Percentiles rank a stretch among this genome's conserved stretches.
phyloP scores from a whole-genome alignment of 2,113 vertebrate species.

The Xiphias gladius region DNA sequence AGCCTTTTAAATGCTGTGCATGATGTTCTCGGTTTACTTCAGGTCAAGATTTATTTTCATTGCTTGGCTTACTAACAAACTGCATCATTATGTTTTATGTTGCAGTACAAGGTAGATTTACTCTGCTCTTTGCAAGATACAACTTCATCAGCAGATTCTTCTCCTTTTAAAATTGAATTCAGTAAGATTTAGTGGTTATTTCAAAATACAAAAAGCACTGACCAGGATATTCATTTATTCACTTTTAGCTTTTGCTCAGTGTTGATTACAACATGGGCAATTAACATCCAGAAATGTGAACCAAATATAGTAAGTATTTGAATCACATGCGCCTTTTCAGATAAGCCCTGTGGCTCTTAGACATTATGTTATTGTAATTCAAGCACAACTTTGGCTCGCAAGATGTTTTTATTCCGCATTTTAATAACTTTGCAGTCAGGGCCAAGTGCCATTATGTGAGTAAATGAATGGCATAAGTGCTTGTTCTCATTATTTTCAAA shows the following conservation, averaged over 20 bases:
- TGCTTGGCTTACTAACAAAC: not conserved
- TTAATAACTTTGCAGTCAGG: constrained; percentile 45
- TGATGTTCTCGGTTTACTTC: constrained; percentile 5
- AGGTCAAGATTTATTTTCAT: constrained; percentile 24
- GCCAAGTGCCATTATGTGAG: constrained; percentile 47
- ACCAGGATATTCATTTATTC: not conserved
- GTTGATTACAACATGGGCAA: not conserved
- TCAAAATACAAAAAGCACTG: not conserved
- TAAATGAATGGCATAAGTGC: constrained; percentile 54
- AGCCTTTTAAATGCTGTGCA: constrained; percentile 11
- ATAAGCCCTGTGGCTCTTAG: constrained; percentile 24
- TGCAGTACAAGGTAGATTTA: constrained; percentile 26
- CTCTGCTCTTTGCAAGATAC: constrained; percentile 18
- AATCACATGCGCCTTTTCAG: constrained; percentile 27
- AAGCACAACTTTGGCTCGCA: constrained; percentile 23
- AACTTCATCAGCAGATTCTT: constrained; percentile 18
- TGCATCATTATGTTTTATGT: constrained; percentile 34
- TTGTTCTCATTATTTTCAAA: constrained; percentile 56
- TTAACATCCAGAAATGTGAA: constrained; percentile 1
- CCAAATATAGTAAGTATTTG: not conserved
- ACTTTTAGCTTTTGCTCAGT: not conserved
- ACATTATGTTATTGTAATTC: constrained; percentile 25
- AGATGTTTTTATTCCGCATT: constrained; percentile 39
- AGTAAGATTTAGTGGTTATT: not conserved
- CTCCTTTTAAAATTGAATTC: not conserved